Base-by-base conservation (phyloP, 2,888 invertebrate genomes). In the Gastracanthus pulcherrimus region DNA sequence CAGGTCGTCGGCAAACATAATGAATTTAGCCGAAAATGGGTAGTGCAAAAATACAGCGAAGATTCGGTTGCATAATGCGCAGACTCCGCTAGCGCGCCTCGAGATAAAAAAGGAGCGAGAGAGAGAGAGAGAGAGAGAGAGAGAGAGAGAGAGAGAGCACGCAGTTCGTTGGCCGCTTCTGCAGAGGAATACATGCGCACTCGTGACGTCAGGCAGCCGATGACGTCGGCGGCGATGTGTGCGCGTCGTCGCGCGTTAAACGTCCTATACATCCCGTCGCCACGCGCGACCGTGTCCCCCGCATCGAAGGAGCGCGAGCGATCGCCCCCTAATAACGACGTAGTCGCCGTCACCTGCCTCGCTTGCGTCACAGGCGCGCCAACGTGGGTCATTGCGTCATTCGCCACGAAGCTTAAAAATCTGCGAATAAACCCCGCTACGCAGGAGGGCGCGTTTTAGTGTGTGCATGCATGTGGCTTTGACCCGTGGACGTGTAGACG, bases 111-210 rank as follows among this genome's bases (percentile, higher is more conserved):
- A n/a, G n/a, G n/a, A n/a, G n/a, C n/a, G n/a, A n/a, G n/a, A 3
- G 26, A 13, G 23, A 23, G 26, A 26, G 1, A 45, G 13, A 34
- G 13, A 6, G 29, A n/a, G 7, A 19, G 38, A 11, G 38, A 41
- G 45, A 3, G 60, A 6, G 41, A 31, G 34, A 9, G 36, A 38
- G 9, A 38, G 31, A 34, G n/a, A 19, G 16, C 19, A 36, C 55
- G 19, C 11, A 58, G 78, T 78, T 78, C 78, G 71, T 78, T 78
- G 64, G 64, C 78, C 71, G 70, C 3, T n/a, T 19, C 23, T 62
- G 74, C 66, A 64, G 36, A 16, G n/a, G 51, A 9, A 16, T 6
- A 38, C 16, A 64, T 51, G 51, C 48, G 58, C 62, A 19, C 16
- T 3, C 5, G 62, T 77, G 70, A 64, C 77, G 70, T 71, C 70